Evolutionary conservation across 2,113 vertebrate genomes (phyloP), one percentile per base, ranked within the genome.

Genomic region (Gymnogyps californianus): DNA sequence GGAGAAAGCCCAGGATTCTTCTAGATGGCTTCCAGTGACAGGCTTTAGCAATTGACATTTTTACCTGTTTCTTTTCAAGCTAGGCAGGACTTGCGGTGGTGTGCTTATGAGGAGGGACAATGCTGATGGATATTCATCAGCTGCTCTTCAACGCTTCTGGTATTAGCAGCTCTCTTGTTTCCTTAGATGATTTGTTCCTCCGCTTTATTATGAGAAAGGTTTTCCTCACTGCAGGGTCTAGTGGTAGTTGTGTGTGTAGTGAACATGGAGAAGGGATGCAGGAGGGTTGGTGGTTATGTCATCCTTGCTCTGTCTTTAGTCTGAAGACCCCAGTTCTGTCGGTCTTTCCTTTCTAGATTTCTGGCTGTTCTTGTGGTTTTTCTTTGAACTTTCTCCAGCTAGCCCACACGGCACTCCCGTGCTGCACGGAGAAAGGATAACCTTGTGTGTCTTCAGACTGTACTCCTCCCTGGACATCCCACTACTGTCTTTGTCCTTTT

Each of bases 401-500:
- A 11, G 7, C 15, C 24, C 36, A 26, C 52, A 9, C 49, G 26
- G 52, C 57, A 8, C 47, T 25, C 29, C 11, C 4, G 24, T 19
- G 46, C 66, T 54, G 11, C 58, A 6, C 7, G 16, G 46, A 49
- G 65, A 8, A 26, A 9, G 46, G 52, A 26, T 29, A 28, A 49
- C 65, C 40, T 9, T 1, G 7, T 25, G 57, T 20, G 69, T 22
- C 69, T 18, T 16, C 62, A 51, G n/a, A 7, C 65, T 29, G 21
- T 59, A 0, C 40, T 64, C 32, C 42, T 54, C 28, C 47, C 66
- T 61, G 40, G 10, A 8, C 26, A 40, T 25, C 88, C 36, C 64
- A 13, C 59, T 26, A 0, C 0, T 0, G 6, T 4, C 8, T 55
- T 34, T 21, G 38, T 22, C 64, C 32, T 51, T 83, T 5, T 16